Percentiles rank a stretch among this genome's conserved stretches.
Evolutionary conservation across 2,888 invertebrate genomes (phyloP).

Genomic region (Xanthorhoe spadicearia): DNA sequence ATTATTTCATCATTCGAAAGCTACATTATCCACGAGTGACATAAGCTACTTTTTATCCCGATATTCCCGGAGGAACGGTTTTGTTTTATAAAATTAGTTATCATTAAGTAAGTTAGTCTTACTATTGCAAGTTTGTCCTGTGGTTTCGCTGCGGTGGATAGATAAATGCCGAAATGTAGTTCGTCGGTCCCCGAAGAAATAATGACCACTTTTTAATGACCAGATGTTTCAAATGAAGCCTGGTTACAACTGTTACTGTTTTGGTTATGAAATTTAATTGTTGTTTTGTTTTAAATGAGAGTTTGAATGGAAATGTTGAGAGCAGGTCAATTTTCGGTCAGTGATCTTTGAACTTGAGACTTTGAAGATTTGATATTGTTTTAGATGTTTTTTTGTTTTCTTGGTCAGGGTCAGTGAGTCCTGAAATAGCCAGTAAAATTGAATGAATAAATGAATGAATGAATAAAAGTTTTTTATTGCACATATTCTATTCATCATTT

Average conservation of each 20-base stretch:
- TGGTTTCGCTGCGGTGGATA: slow-evolving; percentile 39
- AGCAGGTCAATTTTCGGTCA: background rate
- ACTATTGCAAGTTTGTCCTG: background rate
- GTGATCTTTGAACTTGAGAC: background rate
- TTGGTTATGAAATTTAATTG: slow-evolving; percentile 36
- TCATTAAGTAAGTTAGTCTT: background rate
- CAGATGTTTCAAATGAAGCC: slow-evolving; percentile 40
- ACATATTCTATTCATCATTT: too few relatives aligned
- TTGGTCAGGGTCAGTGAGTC: too few relatives aligned
- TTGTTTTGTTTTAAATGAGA: slow-evolving; percentile 29
- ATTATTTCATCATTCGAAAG: too few relatives aligned
- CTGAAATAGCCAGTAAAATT: too few relatives aligned
- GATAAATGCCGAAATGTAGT: slow-evolving; percentile 42
- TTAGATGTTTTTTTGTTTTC: background rate
- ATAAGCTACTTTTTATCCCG: too few relatives aligned
- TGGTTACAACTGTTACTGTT: slow-evolving; percentile 41
- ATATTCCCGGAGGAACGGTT: too few relatives aligned
- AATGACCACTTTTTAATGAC: slow-evolving; percentile 51
- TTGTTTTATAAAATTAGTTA: too few relatives aligned
- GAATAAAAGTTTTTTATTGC: too few relatives aligned
- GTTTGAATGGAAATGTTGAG: slow-evolving; percentile 4
- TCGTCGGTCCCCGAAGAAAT: slow-evolving; percentile 46
- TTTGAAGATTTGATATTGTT: background rate
- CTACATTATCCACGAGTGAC: too few relatives aligned
- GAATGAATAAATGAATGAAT: too few relatives aligned